These are phyloP conservation scores for Heliangelus exortis DNA, from an alignment of 2,797 vertebrate genomes.

Conservation along the genomic window DNA sequence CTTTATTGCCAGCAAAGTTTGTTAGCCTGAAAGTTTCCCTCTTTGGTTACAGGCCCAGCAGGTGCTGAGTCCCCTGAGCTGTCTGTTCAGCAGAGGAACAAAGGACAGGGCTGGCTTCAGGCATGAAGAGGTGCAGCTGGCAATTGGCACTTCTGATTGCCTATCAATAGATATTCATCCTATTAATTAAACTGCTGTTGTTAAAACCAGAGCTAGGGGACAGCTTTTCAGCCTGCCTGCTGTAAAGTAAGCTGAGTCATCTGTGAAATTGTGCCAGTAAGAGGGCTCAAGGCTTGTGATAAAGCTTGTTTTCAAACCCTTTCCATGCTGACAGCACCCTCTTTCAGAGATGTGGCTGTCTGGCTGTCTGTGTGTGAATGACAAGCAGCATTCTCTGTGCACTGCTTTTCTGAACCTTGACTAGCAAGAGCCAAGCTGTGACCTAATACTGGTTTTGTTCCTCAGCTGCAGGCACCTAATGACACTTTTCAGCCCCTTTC, in stretches of 20 bases:
- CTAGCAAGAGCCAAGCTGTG: neutral
- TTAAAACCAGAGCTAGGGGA: neutral
- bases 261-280: neutral
- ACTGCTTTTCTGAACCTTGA: neutral
- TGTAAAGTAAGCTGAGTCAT: neutral
- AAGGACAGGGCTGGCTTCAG: neutral
- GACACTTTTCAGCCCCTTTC: neutral
- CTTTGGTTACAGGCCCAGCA: neutral
- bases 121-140: neutral
- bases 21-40: neutral
- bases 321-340: neutral
- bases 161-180: neutral
- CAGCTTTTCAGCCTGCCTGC: slow-evolving; percentile 13
- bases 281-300: neutral
- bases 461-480: neutral
- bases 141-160: neutral
- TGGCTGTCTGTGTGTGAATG: neutral
- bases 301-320: neutral
- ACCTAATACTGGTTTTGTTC: slow-evolving; percentile 13
- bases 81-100: neutral
- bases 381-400: neutral
- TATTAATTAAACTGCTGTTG: slow-evolving; percentile 24
- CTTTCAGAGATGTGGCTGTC: neutral
- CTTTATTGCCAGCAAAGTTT: neutral
- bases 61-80: neutral